Percentiles rank a stretch among this genome's conserved stretches.
phyloP scores from a whole-genome alignment of 2,888 invertebrate species.

The Choristoneura rosaceana region DNA sequence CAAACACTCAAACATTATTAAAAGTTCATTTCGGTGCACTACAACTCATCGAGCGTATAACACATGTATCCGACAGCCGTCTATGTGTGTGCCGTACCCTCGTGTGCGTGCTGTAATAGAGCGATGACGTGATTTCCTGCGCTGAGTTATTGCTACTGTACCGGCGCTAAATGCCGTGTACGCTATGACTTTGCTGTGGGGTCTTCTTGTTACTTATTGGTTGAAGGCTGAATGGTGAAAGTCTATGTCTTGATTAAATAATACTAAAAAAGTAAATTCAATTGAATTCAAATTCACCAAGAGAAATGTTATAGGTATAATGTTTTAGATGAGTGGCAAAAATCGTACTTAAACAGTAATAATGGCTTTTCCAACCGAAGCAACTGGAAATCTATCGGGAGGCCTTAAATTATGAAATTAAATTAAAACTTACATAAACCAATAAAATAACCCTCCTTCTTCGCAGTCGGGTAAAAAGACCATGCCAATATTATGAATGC shows the following conservation, averaged over 20 bases:
- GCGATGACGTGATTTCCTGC: conserved; percentile 86
- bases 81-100: conserved; percentile 51
- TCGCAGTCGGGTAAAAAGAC: too few relatives aligned
- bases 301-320: too few relatives aligned
- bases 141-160: conserved; percentile 85
- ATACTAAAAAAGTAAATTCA: background rate
- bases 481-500: too few relatives aligned
- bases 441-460: too few relatives aligned
- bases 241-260: background rate
- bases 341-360: too few relatives aligned
- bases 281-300: too few relatives aligned
- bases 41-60: conserved; percentile 43
- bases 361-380: too few relatives aligned
- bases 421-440: too few relatives aligned
- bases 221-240: background rate
- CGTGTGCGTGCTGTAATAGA: conserved; percentile 80
- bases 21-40: conserved; percentile 47
- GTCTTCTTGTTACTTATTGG: conserved; percentile 31
- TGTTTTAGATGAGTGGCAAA: too few relatives aligned
- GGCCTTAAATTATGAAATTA: too few relatives aligned
- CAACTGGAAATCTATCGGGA: too few relatives aligned
- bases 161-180: conserved; percentile 78
- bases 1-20: background rate
- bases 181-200: conserved; percentile 64
- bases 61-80: conserved; percentile 49